Evolutionary conservation across 2,113 vertebrate species (phyloP), one percentile per base, ranked within the genome.

Genomic region (Rana temporaria): DNA sequence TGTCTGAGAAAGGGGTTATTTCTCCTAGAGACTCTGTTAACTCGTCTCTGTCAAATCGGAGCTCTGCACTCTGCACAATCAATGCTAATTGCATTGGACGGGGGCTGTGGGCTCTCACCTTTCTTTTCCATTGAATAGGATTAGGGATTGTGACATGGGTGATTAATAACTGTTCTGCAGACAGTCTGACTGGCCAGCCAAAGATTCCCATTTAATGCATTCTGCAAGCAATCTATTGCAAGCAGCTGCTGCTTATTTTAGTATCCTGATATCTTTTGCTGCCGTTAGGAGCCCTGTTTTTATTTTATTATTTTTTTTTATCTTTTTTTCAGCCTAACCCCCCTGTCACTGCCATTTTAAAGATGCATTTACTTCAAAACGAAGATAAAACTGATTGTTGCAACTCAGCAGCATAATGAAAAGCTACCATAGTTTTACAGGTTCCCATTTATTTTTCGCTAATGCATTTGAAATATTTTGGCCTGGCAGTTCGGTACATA

Each of bases 161-260:
- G 97, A 98, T 98, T 97, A 97, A 98, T 98, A 95, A 95, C 96
- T 89, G 38, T 84, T 90, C 91, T 93, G 93, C 95, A 96, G 95
- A 96, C 94, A 91, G 94, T 93, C 96, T 96, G 96, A 92, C 93
- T 92, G 91, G 92, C 90, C 87, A 24, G 94, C 93, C 93, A 96
- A 92, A 93, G 92, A 90, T 94, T 95, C 94, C 93, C 92, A 94
- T 92, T 30, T 90, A 95, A 95, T 89, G 79, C 93, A 96, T 93
- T 94, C 95, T 80, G 84, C 84, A 86, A 81, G 87, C 95, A 96
- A 95, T 97, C 96, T 96, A 95, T 94, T 95, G 92, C 94, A 94
- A 95, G 92, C 96, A 98, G 96, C 96, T 98, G 96, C 94, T 79
- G 85, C 91, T 87, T 88, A 88, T 88, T 89, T 88, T 87, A 87